phyloP scores from a whole-genome alignment of 2,888 invertebrate species.

The Frankliniella intonsa region DNA sequence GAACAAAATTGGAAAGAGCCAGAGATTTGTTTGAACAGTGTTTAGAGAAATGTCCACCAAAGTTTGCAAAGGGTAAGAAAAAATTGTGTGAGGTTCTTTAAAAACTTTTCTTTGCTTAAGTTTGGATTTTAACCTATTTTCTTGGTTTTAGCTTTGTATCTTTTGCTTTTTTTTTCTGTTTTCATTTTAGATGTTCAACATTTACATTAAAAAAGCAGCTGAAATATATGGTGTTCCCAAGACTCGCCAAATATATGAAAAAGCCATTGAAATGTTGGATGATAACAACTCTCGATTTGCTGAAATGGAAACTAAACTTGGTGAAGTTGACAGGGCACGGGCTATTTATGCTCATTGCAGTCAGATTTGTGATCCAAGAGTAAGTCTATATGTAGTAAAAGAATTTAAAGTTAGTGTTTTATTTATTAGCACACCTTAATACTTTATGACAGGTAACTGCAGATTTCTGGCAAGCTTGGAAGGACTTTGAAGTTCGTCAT shows the following conservation, averaged over 20 bases:
- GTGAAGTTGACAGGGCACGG: constrained; percentile 95
- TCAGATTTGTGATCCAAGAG: constrained; percentile 98
- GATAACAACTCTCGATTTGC: constrained; percentile 91
- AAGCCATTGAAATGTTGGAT: constrained; percentile 88
- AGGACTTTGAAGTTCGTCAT: constrained; percentile 97
- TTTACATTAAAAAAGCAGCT: constrained; percentile 96
- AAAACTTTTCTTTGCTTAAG: constrained; percentile 14
- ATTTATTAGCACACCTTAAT: constrained; percentile 28
- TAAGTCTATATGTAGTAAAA: constrained; percentile 45
- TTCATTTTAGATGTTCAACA: constrained; percentile 78
- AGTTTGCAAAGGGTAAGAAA: constrained; percentile 74
- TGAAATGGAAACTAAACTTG: constrained; percentile 96
- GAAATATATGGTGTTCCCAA: constrained; percentile 96
- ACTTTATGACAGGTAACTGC: constrained; percentile 56
- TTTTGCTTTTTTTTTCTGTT: constrained; percentile 52
- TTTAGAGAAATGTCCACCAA: constrained; percentile 91
- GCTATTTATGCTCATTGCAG: constrained; percentile 98
- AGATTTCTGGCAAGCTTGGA: constrained; percentile 98
- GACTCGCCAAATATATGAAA: constrained; percentile 95
- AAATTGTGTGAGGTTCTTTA: background rate
- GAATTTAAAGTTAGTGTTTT: background rate
- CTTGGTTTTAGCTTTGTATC: constrained; percentile 63
- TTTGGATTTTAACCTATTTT: background rate
- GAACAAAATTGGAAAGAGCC: constrained; percentile 90
- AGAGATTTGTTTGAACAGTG: constrained; percentile 99